Conservation (phyloP, 2,888 invertebrate species). For the Bibio marci region DNA sequence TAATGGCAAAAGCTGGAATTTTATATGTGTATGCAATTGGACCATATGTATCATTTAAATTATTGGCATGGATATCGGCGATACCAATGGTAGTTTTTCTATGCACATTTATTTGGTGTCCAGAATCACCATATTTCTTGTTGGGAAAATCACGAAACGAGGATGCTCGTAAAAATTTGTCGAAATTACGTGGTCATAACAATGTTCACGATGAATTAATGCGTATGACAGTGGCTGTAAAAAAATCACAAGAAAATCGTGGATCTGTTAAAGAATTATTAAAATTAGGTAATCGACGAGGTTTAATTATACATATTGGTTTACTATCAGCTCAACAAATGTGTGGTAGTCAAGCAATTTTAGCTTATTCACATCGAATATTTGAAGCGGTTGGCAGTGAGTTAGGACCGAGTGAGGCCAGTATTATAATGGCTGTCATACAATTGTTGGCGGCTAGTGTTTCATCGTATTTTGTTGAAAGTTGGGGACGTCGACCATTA, state of each 20-base stretch:
- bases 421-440: constrained; percentile 35
- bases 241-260: constrained; percentile 35
- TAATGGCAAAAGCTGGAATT: constrained; percentile 39
- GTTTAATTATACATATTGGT: constrained; percentile 38
- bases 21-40: constrained; percentile 42
- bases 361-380: constrained; percentile 41
- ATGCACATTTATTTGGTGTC: constrained; percentile 39
- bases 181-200: constrained; percentile 35
- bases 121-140: constrained; percentile 47
- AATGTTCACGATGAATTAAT: constrained; percentile 38
- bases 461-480: constrained; percentile 40
- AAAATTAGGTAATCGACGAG: constrained; percentile 34
- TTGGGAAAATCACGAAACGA: constrained; percentile 32
- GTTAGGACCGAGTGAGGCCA: constrained; percentile 32
- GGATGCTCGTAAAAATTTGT: constrained; percentile 36
- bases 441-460: constrained; percentile 37
- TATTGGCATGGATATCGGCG: constrained; percentile 36
- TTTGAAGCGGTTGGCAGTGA: constrained; percentile 36
- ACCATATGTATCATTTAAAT: constrained; percentile 37
- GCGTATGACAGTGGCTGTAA: constrained; percentile 35
- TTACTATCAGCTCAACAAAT: constrained; percentile 45
- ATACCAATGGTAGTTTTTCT: constrained; percentile 37
- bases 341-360: constrained; percentile 40
- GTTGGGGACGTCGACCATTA: constrained; percentile 40
- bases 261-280: constrained; percentile 34